Evolutionary conservation across 1,140 invertebrate species (phyloP), one percentile per base, ranked within the genome.

Genomic region (Lasaia peninsularis): DNA sequence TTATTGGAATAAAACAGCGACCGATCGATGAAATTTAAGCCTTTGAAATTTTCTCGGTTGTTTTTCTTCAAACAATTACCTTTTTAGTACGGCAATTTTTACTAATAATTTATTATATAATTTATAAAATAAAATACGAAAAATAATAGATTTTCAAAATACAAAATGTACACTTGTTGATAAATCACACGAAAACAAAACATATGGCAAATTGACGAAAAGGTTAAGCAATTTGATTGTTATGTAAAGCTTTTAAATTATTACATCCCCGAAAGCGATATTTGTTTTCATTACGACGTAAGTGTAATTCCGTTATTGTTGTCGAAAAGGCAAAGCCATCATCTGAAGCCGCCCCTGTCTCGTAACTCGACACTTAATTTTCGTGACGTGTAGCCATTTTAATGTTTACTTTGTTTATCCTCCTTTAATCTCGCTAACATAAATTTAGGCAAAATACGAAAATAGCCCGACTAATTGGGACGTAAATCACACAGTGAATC

Each of bases 301-400:
- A 37, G 35, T 37, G 14, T 37, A 37, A 37, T 37, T 37, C 35
- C 35, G 35, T 37, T 37, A 37, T 37, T 37, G 35, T 37, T 37
- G 35, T 8, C 14, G 35, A 16, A 8, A 14, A 37, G 35, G 14
- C 35, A 37, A 18, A 37, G 35, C 35, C 35, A 37, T 16, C 35
- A 14, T 14, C 12, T 37, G 12, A 24, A 24, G 5, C 35, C 12
- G 35, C 35, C 35, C 35, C 35, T 14, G 35, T 37, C 35, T 14
- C 35, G 35, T 37, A 37, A 11, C 12, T 37, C 35, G 12, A 37
- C 35, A 16, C 35, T 37, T 12, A 37, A 37, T 37, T 37, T 37
- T 37, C 35, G 12, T 37, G 35, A 37, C 12, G 35, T 37, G n/a
- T 37, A 24, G 35, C 14, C 35, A 37, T 37, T 37, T 37, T 37